Evolutionary conservation across 92 coral and sea anemone genomes (phyloP), one percentile per base, ranked within the genome.

Genomic region (Parazoanthus swiftii): DNA sequence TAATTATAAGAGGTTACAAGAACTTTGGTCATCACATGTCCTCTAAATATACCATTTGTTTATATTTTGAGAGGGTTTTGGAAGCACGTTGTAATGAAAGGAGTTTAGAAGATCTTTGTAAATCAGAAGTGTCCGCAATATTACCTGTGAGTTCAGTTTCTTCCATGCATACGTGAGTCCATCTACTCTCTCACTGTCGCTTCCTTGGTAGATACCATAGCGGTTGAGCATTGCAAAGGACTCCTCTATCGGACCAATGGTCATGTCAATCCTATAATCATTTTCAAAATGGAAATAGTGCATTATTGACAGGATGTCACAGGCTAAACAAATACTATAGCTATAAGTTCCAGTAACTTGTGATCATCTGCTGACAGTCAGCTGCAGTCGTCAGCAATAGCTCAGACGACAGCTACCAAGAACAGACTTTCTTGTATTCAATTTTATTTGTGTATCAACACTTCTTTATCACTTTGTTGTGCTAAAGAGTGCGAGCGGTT

Each of bases 191-290:
- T 97, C 99, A 42, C 98, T 93, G 80, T 97, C 99, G 88, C 94
- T 93, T 89, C 98, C 96, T 42, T 96, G 94, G 89, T 93, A 97
- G 11, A 97, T 90, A 26, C 98, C 98, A 72, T 97, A 97, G 11
- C 98, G 96, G 76, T 95, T 95, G 88, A 97, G 92, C 95, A 97
- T 93, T 14, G 99, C 99, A 90, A 97, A 97, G 11, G 99, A 97
- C 83, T 97, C 99, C 85, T 97, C 99, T 58, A 97, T 97, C 56
- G 99, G 99, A 6, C 99, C 99, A 63, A 97, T 92, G 21, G 98
- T 97, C 99, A 97, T 97, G 90, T 97, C 99, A 80, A 97, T 97
- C 89, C 99, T 97, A 80, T 18, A 74, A 51, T 36, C 66, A 78
- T 79, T 81, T 46, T 66, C 25, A 75, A 35, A 23, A 76, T 29